A percentile compares a stretch with the other conserved stretches of the same genome.
phyloP scores from a whole-genome alignment of 2,888 invertebrate genomes.

The Trichacis sp. region DNA sequence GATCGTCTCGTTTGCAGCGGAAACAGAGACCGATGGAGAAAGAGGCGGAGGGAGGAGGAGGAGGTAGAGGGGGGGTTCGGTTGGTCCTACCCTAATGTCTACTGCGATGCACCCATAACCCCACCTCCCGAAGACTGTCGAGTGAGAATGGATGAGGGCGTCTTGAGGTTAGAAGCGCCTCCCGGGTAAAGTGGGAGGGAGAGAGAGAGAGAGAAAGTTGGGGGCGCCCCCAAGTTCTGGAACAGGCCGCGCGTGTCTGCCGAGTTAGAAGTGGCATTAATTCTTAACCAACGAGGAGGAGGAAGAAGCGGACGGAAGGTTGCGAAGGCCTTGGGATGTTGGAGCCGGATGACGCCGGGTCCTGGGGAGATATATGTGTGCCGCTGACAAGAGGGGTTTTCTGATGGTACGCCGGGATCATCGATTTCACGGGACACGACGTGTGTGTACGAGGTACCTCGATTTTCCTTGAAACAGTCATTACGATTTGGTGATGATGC shows the following conservation, averaged over 20 bases:
- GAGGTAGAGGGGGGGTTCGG: too few species aligned
- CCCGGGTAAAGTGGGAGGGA: background rate
- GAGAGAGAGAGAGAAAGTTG: slow-evolving; percentile 25
- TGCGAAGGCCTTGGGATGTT: slow-evolving; percentile 21
- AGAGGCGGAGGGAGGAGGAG: too few species aligned
- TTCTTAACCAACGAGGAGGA: slow-evolving; percentile 46
- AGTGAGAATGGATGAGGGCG: slow-evolving; percentile 57
- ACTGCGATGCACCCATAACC: slow-evolving; percentile 3
- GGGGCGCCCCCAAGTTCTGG: slow-evolving; percentile 50
- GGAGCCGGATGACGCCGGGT: slow-evolving; percentile 30
- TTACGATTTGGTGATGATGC: too few species aligned
- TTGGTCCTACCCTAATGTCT: slow-evolving; percentile 15
- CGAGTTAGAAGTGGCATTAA: slow-evolving; percentile 58
- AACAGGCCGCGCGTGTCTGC: slow-evolving; percentile 55
- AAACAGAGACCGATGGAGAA: background rate
- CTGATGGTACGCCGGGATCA: background rate
- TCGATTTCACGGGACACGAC: background rate
- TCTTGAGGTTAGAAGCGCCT: slow-evolving; percentile 41
- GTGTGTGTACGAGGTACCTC: too few species aligned
- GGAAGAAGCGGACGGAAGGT: slow-evolving; percentile 16
- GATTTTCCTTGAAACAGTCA: too few species aligned
- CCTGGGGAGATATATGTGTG: slow-evolving; percentile 22
- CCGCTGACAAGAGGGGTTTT: slow-evolving; percentile 34
- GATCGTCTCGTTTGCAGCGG: slow-evolving; percentile 19
- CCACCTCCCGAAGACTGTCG: slow-evolving; percentile 26